A percentile compares a stretch with the other conserved stretches of the same genome.
phyloP scores from a whole-genome alignment of 2,797 vertebrate genomes.

The Alectoris magna region DNA sequence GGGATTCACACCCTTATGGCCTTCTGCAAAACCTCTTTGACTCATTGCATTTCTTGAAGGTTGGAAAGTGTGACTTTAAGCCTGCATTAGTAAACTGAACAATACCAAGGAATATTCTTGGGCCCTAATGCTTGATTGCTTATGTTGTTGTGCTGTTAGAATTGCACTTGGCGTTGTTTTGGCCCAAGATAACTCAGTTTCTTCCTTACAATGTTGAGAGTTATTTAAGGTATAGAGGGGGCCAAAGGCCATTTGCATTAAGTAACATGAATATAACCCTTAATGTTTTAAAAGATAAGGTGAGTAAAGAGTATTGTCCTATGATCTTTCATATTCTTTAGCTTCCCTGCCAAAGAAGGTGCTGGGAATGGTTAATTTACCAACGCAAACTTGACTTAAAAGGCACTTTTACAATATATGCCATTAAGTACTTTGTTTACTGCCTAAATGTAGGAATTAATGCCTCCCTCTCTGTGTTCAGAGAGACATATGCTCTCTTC shows the following conservation, averaged over 20 bases:
- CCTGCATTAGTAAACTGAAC: neutral
- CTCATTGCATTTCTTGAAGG: neutral
- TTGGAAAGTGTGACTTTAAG: neutral
- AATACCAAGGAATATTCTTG: neutral
- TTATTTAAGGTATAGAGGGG: neutral
- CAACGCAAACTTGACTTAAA: neutral
- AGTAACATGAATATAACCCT: neutral
- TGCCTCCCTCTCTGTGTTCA: neutral
- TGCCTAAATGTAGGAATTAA: neutral
- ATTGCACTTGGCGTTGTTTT: neutral
- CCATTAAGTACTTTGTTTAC: neutral
- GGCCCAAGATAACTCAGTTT: neutral
- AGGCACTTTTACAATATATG: neutral
- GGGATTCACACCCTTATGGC: neutral
- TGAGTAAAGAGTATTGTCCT: neutral
- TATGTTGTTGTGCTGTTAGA: neutral
- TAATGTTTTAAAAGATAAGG: neutral
- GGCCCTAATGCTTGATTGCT: neutral
- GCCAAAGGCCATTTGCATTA: neutral
- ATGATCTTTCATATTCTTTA: neutral
- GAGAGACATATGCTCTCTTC: neutral
- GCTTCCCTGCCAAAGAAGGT: neutral
- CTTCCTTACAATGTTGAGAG: neutral
- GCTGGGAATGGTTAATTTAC: neutral
- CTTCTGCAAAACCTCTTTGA: neutral